Conservation (phyloP, 2,888 invertebrate species). For the Chironomus tentans region DNA sequence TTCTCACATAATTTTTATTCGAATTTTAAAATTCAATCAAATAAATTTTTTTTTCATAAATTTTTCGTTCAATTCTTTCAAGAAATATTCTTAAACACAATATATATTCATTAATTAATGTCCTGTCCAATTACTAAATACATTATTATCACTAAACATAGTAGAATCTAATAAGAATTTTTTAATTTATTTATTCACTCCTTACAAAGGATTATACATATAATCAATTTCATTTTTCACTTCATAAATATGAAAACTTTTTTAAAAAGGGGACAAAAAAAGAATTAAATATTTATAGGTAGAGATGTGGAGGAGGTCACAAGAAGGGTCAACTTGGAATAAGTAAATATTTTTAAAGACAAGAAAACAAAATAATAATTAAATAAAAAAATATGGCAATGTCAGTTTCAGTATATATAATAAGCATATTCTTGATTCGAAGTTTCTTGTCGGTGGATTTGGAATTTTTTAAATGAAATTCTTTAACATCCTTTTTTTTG, state of each 20-base stretch:
- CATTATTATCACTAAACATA: not conserved
- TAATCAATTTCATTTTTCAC: not conserved
- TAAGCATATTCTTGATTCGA: not conserved
- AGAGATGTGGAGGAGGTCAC: too few relatives aligned
- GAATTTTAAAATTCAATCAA: not conserved
- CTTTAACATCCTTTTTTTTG: too few relatives aligned
- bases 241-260: not conserved
- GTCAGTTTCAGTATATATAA: slow-evolving; percentile 15
- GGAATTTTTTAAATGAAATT: not conserved
- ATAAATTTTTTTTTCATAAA: not conserved
- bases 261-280: not conserved
- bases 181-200: slow-evolving; percentile 5
- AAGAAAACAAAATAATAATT: too few relatives aligned
- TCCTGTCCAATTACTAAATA: too few relatives aligned
- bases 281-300: too few relatives aligned
- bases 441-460: not conserved
- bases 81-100: too few relatives aligned
- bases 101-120: too few relatives aligned
- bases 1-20: not conserved
- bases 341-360: not conserved
- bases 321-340: not conserved
- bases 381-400: slow-evolving; percentile 20
- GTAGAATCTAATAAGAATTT: not conserved
- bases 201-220: slow-evolving; percentile 12
- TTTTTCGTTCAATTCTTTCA: too few relatives aligned